Evolutionary conservation across 1,140 invertebrate species (phyloP), one percentile per base, ranked within the genome.

Genomic region (Protaetia brevitarsis): DNA sequence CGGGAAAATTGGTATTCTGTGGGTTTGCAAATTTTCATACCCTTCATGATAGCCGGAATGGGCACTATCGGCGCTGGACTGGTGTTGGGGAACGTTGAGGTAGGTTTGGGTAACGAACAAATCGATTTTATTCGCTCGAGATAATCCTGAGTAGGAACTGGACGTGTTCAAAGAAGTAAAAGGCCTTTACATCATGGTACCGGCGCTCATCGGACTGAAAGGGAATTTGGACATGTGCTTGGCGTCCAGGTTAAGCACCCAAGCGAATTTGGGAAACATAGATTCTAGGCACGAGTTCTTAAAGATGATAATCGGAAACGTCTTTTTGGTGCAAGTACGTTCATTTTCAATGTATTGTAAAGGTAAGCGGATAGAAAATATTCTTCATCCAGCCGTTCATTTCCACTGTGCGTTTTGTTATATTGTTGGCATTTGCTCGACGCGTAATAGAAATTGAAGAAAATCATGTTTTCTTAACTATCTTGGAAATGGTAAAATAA

Each of bases 151-250:
- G n/a, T n/a, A n/a, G n/a, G 84, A 91, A 74, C 95, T 93, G 88
- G 79, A 83, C 56, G 94, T 97, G 6, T 98, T 96, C 74, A 72
- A 81, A 66, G 80, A 88, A 63, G 86, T 98, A 1, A 87, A 88
- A 6, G 92, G 96, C 74, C 84, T 97, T 26, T 91, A 96, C 69
- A 94, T 98, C 31, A 79, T 98, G 29, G 94, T 98, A 21, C 95
- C 96, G 31, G 89, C 96, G n/a, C 81, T 98, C 11, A 84, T 97
- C 21, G 96, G 96, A 4, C 81, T 98, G 26, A 98, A 98, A 81
- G 96, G 96, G 64, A 98, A 98, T 81, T 81, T 98, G 71, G 96
- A 98, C 81, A 98, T 98, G 96, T 98, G 96, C 56, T 81, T 98
- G 23, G 96, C 96, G 0, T 97, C 95, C 1, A 84, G 96, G 11